A percentile compares a stretch with the other conserved stretches of the same genome.
These are phyloP conservation scores for Tanytarsus gracilentus DNA, from an alignment of 2,888 invertebrate genomes.

Conservation along the genomic window DNA sequence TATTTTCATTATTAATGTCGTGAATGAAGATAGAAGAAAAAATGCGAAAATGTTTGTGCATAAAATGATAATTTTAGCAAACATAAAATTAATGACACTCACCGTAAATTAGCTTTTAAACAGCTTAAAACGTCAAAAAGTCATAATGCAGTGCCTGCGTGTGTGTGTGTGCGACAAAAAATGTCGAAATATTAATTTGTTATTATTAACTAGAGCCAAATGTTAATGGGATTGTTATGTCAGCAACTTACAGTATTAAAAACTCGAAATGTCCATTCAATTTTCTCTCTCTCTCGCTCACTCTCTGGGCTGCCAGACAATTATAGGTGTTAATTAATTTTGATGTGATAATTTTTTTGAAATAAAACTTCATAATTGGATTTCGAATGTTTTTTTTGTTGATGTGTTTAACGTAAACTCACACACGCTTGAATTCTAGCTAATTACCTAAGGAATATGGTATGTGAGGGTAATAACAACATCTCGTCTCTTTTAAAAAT, in stretches of 20 bases:
- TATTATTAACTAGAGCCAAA: conserved; percentile 8
- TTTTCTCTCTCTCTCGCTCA: neutral
- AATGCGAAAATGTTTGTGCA: neutral
- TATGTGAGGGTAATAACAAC: too few species aligned
- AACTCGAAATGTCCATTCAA: neutral
- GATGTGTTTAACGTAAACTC: neutral
- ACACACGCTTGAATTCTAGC: conserved; percentile 10
- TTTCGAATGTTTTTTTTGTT: conserved; percentile 7
- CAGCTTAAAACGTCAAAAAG: too few species aligned
- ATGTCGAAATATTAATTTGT: conserved; percentile 15
- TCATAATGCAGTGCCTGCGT: neutral
- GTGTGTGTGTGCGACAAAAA: neutral
- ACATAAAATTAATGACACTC: too few species aligned
- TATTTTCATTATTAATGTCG: conserved; percentile 14
- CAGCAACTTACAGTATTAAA: neutral
- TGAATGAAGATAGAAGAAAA: conserved; percentile 2
- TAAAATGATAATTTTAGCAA: neutral
- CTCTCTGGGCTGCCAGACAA: conserved; percentile 8
- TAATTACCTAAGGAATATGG: too few species aligned
- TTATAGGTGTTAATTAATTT: conserved; percentile 25
- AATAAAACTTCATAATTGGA: conserved; percentile 26
- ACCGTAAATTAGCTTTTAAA: too few species aligned
- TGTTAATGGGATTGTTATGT: conserved; percentile 16
- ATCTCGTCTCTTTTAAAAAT: too few species aligned
- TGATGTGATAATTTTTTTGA: conserved; percentile 14